Base-by-base conservation (phyloP, 2,888 invertebrate species). In the Polyploca ridens region DNA sequence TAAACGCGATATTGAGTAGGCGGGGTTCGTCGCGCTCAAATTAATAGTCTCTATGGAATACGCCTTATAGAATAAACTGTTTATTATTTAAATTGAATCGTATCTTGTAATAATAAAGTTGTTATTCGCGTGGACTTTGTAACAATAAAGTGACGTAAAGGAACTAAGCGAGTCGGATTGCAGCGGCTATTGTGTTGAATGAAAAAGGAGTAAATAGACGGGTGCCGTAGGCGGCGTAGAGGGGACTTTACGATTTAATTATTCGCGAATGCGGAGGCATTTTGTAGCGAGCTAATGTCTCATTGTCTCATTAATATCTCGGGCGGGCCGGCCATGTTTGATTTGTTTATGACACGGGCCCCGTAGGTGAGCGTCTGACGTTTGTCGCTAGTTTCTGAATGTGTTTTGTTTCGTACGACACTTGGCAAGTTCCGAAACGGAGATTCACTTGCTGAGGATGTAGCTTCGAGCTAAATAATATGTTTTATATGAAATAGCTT, bases 191-290 rank as follows among this genome's bases (percentile, higher is more conserved):
- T 94, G 94, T 94, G 91, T 90, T 93, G 92, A 93, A 91, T 93
- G 93, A 93, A 94, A 94, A 93, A 93, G 94, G 93, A 93, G 94
- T 94, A 94, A 94, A 93, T 93, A 93, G 91, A 89, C 84, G 81
- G 86, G 85, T 85, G 90, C 90, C 86, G 92, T 90, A 90, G 92
- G 92, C 93, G 92, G 91, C 85, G 90, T 90, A 90, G 91, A 90
- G 92, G 93, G 93, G 93, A 89, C 92, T 93, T 94, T 93, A 94
- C 94, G 94, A 94, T 94, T 94, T 94, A 93, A 94, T 94, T 94
- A 94, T 94, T 94, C 90, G 94, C 93, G 90, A 93, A 92, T 93
- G 91, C 93, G 90, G 92, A 92, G 94, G 93, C 93, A 94, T 93
- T 94, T 94, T 94, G 94, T 94, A 93, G 89, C 91, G 90, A 87